Evolutionary conservation across 1,140 invertebrate genomes (phyloP), one percentile per base, ranked within the genome.

Genomic region (Heterodera schachtii): DNA sequence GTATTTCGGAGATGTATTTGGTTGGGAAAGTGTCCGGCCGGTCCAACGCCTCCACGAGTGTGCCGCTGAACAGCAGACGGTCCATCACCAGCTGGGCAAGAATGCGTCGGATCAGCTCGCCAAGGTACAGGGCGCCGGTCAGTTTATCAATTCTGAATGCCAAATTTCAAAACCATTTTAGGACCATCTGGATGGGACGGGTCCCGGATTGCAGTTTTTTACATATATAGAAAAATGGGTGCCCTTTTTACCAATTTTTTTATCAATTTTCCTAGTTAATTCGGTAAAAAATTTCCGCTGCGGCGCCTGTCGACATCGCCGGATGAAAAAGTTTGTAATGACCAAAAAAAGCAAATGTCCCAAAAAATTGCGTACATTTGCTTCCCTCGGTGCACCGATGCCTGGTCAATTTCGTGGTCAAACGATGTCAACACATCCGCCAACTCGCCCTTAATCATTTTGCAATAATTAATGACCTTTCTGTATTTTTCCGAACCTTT

Each of bases 1-100:
- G 78, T 67, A 89, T 90, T 79, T 89, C 88, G 9, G 86, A 89
- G 46, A 89, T 89, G 71, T 90, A 89, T 90, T 86, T 89, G 4
- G 88, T 90, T 8, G 88, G 88, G 76, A 89, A 89, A 7, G 84
- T 74, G 49, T 89, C 88, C 16, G 76, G 52, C 41, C 82, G 81
- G 7, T 89, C 88, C 31, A 89, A 77, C 75, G 82, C 82, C 64
- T 89, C 88, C 49, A 88, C 87, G 3, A 76, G 69, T 19, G 80
- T 77, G 49, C 89, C 88, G 16, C 83, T 87, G 80, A 89, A 89
- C 57, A 88, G 60, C 43, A 87, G 57, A 43, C 85, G 49, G 71
- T 89, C 89, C 21, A 90, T 44, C n/a, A 81, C 73, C 47, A 89
- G 73, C 77, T 89, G 89, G 9, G 85, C 79, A 3, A 89, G 80